Percentiles rank a stretch among this genome's conserved stretches.
phyloP scores from a whole-genome alignment of 2,888 invertebrate genomes.

The Eristalinus aeneus region DNA sequence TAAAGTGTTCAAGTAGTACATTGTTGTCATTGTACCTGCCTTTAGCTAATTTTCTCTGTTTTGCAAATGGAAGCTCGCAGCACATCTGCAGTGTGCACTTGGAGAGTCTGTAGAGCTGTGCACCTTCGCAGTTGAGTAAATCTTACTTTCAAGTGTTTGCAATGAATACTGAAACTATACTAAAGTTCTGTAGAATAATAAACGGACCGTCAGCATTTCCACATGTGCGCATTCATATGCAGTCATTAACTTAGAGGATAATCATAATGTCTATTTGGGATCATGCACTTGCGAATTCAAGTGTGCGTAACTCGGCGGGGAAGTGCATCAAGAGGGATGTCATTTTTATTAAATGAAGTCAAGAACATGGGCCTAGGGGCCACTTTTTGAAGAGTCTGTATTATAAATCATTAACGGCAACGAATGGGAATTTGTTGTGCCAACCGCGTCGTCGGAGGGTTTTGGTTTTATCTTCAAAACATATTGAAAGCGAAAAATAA shows the following conservation, averaged over 20 bases:
- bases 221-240: background rate
- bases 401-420: no score
- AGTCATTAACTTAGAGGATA: background rate
- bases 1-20: conserved; percentile 41
- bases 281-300: background rate
- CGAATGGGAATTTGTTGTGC: no score
- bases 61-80: conserved; percentile 26
- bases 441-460: no score
- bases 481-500: no score
- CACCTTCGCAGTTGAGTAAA: conserved; percentile 3
- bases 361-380: no score
- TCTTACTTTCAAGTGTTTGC: background rate
- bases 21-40: conserved; percentile 41
- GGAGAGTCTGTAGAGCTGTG: background rate
- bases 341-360: no score
- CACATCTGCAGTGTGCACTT: conserved; percentile 28
- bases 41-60: conserved; percentile 26
- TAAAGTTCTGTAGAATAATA: background rate
- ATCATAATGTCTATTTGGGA: background rate
- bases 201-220: background rate
- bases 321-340: no score
- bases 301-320: no score
- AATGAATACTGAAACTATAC: background rate
- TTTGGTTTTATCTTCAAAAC: no score
- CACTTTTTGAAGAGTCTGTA: no score